Conservation (phyloP, 2,797 vertebrate genomes). For the Anguilla anguilla region DNA sequence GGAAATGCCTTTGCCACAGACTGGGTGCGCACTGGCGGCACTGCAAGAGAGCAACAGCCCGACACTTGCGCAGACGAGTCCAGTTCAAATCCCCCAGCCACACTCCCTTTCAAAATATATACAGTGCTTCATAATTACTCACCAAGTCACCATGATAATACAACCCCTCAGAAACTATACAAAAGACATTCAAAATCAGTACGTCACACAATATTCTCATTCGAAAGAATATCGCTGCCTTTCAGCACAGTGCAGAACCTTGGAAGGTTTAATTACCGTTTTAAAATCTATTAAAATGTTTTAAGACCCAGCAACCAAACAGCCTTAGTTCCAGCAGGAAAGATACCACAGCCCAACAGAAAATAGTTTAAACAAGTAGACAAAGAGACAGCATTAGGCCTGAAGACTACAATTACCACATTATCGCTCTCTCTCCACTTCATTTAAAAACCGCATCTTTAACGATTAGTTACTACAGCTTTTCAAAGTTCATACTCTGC, state of each 20-base stretch:
- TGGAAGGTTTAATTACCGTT: conserved; percentile 43
- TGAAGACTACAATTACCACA: conserved; percentile 38
- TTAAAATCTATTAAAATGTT: conserved; percentile 50
- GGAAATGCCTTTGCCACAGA: conserved; percentile 30
- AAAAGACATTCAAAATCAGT: conserved; percentile 56
- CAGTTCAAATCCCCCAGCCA: conserved; percentile 41
- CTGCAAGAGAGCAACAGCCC: conserved; percentile 45
- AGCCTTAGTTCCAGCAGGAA: conserved; percentile 54
- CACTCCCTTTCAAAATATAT: conserved; percentile 22
- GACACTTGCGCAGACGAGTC: conserved; percentile 20
- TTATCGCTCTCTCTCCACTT: conserved; percentile 29
- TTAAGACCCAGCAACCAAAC: conserved; percentile 47
- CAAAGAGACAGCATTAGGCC: background rate
- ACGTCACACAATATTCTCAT: conserved; percentile 49
- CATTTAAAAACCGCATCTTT: background rate
- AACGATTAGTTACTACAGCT: conserved; percentile 26
- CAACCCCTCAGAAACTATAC: conserved; percentile 51
- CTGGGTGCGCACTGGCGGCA: conserved; percentile 39
- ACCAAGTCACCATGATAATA: conserved; percentile 19
- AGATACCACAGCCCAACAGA: conserved; percentile 46
- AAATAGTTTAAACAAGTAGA: conserved; percentile 38
- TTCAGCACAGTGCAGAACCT: conserved; percentile 43
- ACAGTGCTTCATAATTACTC: conserved; percentile 44
- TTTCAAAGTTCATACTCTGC: conserved; percentile 33
- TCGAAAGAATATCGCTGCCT: conserved; percentile 40